Conservation (phyloP, 2,888 invertebrate genomes). For the Callyntrura sp. region DNA sequence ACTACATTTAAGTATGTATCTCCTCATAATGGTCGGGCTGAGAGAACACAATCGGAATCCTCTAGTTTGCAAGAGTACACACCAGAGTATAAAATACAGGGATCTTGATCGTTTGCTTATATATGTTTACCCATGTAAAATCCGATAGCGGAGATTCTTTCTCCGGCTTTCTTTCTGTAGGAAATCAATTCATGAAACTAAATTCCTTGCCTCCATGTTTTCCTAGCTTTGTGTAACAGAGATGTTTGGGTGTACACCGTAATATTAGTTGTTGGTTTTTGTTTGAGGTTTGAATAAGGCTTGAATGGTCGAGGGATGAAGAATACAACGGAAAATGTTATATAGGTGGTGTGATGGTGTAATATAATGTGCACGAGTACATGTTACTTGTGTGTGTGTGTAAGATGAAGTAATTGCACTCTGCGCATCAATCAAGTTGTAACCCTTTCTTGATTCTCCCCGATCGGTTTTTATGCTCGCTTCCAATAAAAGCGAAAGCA, state of each 20-base stretch:
- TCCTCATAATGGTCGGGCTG: background rate
- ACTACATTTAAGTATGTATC: background rate
- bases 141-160: constrained; percentile 26
- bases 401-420: constrained; percentile 64
- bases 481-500: constrained; percentile 9
- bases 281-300: constrained; percentile 55
- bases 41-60: background rate
- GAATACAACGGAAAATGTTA: background rate
- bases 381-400: background rate
- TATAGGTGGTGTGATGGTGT: background rate
- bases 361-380: background rate
- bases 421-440: constrained; percentile 53
- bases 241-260: constrained; percentile 27
- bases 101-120: background rate
- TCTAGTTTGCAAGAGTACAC: background rate
- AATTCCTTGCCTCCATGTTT: constrained; percentile 20
- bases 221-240: background rate
- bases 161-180: background rate
- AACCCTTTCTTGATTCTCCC: constrained; percentile 38
- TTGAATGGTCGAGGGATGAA: constrained; percentile 44
- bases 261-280: constrained; percentile 28
- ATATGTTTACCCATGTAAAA: constrained; percentile 3
- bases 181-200: background rate
- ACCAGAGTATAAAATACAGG: background rate
- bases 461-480: constrained; percentile 3